phyloP scores from a whole-genome alignment of 1,140 invertebrate genomes.

The Sycophaga agraensis region DNA sequence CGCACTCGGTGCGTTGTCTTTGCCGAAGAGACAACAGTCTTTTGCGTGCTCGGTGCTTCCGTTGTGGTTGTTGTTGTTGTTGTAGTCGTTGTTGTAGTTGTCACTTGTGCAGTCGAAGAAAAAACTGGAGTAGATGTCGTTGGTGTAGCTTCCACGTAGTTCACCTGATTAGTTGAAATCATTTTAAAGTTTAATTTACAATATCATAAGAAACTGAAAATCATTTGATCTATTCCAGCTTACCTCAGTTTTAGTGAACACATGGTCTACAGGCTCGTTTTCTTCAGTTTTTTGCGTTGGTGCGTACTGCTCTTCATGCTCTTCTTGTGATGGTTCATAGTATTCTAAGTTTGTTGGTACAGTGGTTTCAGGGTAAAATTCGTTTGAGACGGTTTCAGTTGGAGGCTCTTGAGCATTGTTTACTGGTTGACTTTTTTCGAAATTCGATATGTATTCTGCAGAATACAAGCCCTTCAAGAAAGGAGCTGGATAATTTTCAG shows the following conservation, averaged over 20 bases:
- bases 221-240: background rate
- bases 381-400: slow-evolving; percentile 1
- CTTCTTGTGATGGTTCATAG: slow-evolving; percentile 34
- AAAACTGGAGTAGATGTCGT: background rate
- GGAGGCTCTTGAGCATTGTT: slow-evolving; percentile 1
- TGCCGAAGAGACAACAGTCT: slow-evolving; percentile 17
- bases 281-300: slow-evolving; percentile 28
- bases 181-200: no score
- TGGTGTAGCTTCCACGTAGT: slow-evolving; percentile 33
- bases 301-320: slow-evolving; percentile 24
- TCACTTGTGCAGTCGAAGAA: slow-evolving; percentile 26
- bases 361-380: slow-evolving; percentile 20
- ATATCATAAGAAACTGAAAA: background rate
- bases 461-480: slow-evolving; percentile 26
- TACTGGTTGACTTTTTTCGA: background rate
- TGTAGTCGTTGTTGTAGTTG: slow-evolving; percentile 34
- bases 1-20: slow-evolving; percentile 44
- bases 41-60: slow-evolving; percentile 13
- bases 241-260: slow-evolving; percentile 44
- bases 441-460: slow-evolving; percentile 2
- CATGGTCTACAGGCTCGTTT: slow-evolving; percentile 40
- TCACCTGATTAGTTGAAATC: no score
- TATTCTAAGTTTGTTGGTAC: slow-evolving; percentile 34
- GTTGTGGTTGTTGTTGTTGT: slow-evolving; percentile 33
- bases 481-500: slow-evolving; percentile 29